phyloP scores from a whole-genome alignment of 1,140 invertebrate genomes.

The Hyles vespertilio region DNA sequence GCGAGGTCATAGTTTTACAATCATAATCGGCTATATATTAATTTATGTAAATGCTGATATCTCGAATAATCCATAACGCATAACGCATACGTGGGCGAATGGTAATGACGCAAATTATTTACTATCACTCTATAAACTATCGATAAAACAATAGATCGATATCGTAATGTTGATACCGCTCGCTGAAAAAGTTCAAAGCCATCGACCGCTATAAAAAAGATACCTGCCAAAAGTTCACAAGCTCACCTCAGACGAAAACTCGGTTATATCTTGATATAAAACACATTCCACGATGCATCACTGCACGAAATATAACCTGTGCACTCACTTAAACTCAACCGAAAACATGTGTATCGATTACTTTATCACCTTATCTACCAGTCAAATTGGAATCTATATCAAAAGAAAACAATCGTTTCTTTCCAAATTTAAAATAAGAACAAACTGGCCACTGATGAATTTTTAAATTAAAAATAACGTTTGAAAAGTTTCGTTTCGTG shows the following conservation, averaged over 20 bases:
- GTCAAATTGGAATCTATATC: background rate
- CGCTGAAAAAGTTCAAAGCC: conserved; percentile 24
- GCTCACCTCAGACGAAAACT: conserved; percentile 58
- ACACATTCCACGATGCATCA: conserved; percentile 54
- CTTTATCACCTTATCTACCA: conserved; percentile 24
- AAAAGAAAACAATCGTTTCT: too few species aligned
- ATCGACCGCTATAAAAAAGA: conserved; percentile 28
- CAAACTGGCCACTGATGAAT: conserved; percentile 13
- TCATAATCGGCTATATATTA: background rate
- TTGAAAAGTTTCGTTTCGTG: conserved; percentile 28
- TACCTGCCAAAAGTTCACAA: conserved; percentile 26
- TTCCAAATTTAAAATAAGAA: background rate
- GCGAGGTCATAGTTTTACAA: background rate
- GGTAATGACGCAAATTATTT: too few species aligned
- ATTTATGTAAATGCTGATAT: background rate
- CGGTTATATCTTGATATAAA: conserved; percentile 32
- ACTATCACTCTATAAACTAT: too few species aligned
- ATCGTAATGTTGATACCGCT: too few species aligned
- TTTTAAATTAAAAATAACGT: conserved; percentile 22
- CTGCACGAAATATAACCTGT: conserved; percentile 41
- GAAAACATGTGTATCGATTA: conserved; percentile 22
- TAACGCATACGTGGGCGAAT: too few species aligned
- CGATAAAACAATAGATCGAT: too few species aligned
- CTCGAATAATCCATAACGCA: too few species aligned
- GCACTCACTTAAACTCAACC: conserved; percentile 20